These are phyloP conservation scores for Spodoptera litura DNA, from an alignment of 1,140 invertebrate genomes.

Conservation along the genomic window DNA sequence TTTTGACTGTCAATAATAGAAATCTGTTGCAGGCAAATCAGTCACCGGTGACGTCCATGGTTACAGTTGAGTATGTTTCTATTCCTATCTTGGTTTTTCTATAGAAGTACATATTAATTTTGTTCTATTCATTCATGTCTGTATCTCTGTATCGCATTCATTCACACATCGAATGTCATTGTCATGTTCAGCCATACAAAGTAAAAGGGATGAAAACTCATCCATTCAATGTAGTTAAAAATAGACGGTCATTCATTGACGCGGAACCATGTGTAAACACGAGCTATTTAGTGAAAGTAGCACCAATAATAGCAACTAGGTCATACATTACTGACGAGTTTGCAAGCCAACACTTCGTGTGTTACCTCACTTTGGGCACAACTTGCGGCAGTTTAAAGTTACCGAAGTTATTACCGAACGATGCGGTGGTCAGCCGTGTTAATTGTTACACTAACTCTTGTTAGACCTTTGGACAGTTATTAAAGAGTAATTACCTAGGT, in stretches of 20 bases:
- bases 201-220: too few relatives aligned
- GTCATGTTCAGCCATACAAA: too few relatives aligned
- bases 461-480: background rate
- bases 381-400: background rate
- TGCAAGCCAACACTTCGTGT: background rate
- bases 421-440: background rate
- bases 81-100: too few relatives aligned
- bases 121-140: too few relatives aligned
- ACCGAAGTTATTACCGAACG: background rate
- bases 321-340: background rate
- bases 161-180: too few relatives aligned
- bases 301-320: background rate
- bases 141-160: too few relatives aligned
- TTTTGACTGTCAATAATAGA: too few relatives aligned
- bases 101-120: too few relatives aligned
- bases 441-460: background rate
- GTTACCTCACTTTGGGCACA: too few relatives aligned
- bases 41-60: too few relatives aligned
- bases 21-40: too few relatives aligned
- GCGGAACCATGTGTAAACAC: background rate
- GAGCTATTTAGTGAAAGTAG: background rate
- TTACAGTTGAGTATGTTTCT: too few relatives aligned
- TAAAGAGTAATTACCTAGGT: background rate
- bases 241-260: conserved; percentile 1
- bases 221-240: background rate